These are phyloP conservation scores for Oreochromis spilurus DNA, from an alignment of 2,113 vertebrate genomes.

Conservation along the genomic window DNA sequence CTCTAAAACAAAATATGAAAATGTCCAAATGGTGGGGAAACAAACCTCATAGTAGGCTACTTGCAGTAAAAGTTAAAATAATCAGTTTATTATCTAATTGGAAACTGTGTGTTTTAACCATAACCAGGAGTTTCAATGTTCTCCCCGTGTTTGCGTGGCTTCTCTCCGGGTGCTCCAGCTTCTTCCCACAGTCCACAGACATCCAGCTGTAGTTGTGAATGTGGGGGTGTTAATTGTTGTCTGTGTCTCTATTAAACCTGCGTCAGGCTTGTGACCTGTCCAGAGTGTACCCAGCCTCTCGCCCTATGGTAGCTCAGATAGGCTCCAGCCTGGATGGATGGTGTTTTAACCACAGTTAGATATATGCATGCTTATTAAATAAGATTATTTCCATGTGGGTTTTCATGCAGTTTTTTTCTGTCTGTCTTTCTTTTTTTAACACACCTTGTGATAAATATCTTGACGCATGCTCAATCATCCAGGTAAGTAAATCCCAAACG, in stretches of 20 bases:
- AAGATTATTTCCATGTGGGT: background rate
- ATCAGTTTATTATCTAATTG: background rate
- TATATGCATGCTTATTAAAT: background rate
- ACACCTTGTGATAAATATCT: background rate
- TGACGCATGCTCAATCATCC: background rate
- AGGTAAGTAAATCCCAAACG: background rate
- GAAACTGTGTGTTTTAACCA: background rate
- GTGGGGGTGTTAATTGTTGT: background rate
- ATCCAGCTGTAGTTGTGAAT: background rate
- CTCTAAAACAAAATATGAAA: background rate
- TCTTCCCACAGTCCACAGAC: background rate
- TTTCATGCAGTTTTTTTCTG: background rate
- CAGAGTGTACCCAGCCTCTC: background rate
- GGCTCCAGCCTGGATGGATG: background rate
- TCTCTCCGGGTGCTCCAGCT: background rate
- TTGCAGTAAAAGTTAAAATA: background rate
- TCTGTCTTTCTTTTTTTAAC: background rate
- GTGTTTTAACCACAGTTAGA: background rate
- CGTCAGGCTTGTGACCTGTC: background rate
- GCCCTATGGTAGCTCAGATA: background rate
- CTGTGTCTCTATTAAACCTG: background rate
- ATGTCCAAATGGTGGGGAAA: background rate
- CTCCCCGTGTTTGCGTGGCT: background rate
- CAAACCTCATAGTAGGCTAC: background rate
- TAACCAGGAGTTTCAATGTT: background rate